phyloP scores from a whole-genome alignment of 1,140 invertebrate species.

The Euwallacea fornicatus region DNA sequence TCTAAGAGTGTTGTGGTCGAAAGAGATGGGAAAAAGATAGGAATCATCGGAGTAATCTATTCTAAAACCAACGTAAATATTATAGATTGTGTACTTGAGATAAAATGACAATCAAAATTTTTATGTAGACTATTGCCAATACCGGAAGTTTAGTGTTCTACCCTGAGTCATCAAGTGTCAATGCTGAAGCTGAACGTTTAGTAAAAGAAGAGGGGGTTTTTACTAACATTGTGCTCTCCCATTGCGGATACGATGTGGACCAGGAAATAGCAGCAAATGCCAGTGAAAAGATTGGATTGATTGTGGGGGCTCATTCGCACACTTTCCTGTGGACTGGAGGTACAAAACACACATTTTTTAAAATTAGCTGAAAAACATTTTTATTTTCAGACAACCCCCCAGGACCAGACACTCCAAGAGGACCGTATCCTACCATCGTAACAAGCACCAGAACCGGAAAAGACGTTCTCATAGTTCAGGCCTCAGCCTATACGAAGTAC shows the following conservation, averaged over 20 bases:
- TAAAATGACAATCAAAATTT: background rate
- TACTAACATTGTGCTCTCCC: conserved; percentile 59
- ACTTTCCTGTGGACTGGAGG: conserved; percentile 54
- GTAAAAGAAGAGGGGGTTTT: conserved; percentile 51
- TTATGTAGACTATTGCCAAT: conserved; percentile 46
- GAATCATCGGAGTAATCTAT: conserved; percentile 78
- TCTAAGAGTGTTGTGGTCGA: conserved; percentile 63
- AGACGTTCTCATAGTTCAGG: conserved; percentile 71
- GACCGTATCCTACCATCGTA: conserved; percentile 57
- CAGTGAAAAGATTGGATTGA: conserved; percentile 70
- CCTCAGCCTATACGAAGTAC: conserved; percentile 71
- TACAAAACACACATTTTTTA: conserved; percentile 1
- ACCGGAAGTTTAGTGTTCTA: conserved; percentile 56
- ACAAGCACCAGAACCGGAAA: conserved; percentile 52
- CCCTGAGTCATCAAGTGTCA: conserved; percentile 54
- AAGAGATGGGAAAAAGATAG: conserved; percentile 66
- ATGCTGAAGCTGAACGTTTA: conserved; percentile 50
- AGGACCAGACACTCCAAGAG: conserved; percentile 55
- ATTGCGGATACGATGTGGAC: conserved; percentile 62
- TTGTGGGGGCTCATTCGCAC: conserved; percentile 88
- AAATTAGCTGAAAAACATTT: background rate
- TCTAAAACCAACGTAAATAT: conserved; percentile 66
- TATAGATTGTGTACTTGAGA: background rate
- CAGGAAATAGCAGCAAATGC: conserved; percentile 66
- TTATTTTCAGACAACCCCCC: conserved; percentile 37